Evolutionary conservation across 2,797 vertebrate species (phyloP).

Genomic region (Lagocephalus sceleratus): DNA sequence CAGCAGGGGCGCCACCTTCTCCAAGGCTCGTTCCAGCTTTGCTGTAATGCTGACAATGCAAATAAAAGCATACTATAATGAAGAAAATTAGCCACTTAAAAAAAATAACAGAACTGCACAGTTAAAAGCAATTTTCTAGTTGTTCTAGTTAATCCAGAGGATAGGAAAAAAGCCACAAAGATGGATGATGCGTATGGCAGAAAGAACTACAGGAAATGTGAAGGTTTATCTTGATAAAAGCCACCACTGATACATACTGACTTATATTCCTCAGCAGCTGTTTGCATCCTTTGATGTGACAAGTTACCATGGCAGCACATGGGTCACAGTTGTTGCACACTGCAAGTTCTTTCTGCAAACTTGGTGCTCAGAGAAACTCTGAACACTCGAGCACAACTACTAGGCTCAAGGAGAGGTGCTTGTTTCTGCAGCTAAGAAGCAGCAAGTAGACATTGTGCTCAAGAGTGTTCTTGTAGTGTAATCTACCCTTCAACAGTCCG

Average conservation of each 20-base stretch:
- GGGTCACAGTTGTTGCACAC: constrained; percentile 33
- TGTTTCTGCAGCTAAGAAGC: constrained; percentile 52
- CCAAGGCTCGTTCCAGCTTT: constrained; percentile 81
- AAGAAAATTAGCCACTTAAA: constrained; percentile 7
- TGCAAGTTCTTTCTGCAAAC: constrained; percentile 64
- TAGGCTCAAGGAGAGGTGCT: constrained; percentile 39
- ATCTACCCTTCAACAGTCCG: constrained; percentile 32
- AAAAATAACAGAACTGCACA: neutral
- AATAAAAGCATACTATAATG: constrained; percentile 19
- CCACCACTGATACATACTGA: neutral
- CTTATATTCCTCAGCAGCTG: constrained; percentile 10
- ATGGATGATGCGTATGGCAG: constrained; percentile 14
- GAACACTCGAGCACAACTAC: no score
- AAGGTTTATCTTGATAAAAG: constrained; percentile 1
- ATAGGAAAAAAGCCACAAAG: constrained; percentile 27
- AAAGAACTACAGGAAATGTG: constrained; percentile 5
- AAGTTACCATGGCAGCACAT: constrained; percentile 33
- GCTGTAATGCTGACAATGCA: constrained; percentile 74
- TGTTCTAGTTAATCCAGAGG: constrained; percentile 1
- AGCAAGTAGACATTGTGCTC: constrained; percentile 40
- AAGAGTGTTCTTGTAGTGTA: constrained; percentile 20
- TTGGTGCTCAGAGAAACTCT: constrained; percentile 69
- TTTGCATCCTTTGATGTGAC: constrained; percentile 50
- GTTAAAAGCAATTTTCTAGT: no score
- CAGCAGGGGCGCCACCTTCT: constrained; percentile 93